These are phyloP conservation scores for Spea hammondii DNA, from an alignment of 2,797 vertebrate species.

Conservation along the genomic window DNA sequence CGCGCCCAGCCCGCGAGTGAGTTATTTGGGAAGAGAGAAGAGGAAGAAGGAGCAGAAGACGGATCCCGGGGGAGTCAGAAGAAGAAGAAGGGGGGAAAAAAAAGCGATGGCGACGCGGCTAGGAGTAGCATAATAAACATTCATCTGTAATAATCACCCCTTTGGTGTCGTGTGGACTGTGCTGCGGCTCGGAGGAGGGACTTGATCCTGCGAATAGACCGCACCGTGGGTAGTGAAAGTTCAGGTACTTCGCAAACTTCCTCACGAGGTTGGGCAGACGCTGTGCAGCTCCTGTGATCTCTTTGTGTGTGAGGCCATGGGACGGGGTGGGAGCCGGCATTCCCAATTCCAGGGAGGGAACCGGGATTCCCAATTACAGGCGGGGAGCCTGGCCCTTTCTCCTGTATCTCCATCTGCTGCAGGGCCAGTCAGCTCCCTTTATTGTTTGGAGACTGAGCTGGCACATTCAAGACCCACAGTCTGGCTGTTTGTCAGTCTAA, in stretches of 20 bases:
- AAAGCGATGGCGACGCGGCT: slow-evolving; percentile 27
- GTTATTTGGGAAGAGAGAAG: slow-evolving; percentile 30
- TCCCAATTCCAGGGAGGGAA: not conserved
- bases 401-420: not conserved
- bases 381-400: not conserved
- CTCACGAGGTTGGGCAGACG: not conserved
- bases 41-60: slow-evolving; percentile 2
- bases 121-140: slow-evolving; percentile 6
- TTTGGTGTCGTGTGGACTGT: not conserved
- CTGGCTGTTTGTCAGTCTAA: not conserved
- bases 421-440: slow-evolving; percentile 1
- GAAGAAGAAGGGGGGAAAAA: not conserved
- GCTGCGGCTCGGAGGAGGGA: not conserved
- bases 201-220: slow-evolving; percentile 6
- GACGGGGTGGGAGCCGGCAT: not conserved
- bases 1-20: slow-evolving; percentile 25
- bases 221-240: slow-evolving; percentile 10
- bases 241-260: slow-evolving; percentile 47
- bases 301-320: not conserved
- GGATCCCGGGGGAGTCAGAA: not conserved
- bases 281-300: not conserved
- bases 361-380: not conserved
- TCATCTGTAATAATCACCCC: not conserved
- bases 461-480: no score
- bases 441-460: slow-evolving; percentile 15